Base-by-base conservation (phyloP, 2,888 invertebrate species). In the Macropis europaea region DNA sequence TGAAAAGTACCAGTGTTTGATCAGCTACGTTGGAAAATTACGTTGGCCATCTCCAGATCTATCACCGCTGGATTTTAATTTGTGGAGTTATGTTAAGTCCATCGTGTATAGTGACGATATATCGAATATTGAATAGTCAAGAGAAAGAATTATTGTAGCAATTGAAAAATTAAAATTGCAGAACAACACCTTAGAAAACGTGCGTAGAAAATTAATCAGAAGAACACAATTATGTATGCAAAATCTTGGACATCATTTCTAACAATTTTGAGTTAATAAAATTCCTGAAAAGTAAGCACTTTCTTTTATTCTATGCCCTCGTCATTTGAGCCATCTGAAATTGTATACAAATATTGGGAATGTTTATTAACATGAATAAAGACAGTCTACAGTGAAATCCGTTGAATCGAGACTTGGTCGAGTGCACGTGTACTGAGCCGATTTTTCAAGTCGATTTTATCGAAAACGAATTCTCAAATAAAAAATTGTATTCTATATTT, bases 21-120 rank as follows among this genome's bases (percentile, higher is more conserved):
- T 52, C 24, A 19, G 11, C 19, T 24, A 22, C 22, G 13, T 3
- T 34, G 34, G 32, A 17, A 19, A n/a, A 19, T 6, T 50, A 34
- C 9, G n/a, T 19, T 50, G 17, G 34, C 19, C 50, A 32, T 50
- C 50, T 13, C 34, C 13, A 9, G 50, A 50, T n/a, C n/a, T 50
- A 6, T n/a, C 50, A 22, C 22, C 43, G 28, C n/a, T 28, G 28
- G 5, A 30, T 38, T 38, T 28, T 40, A 15, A 30, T 38, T 24
- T 53, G 24, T 30, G 34, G 57, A 22, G 11, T 45, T n/a, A 57
- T 24, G 34, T 47, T n/a, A 57, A 36, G 22, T 57, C 45, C 11
- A 47, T 36, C 6, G 34, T 45, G 26, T 32, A 45, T 34, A 5
- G 11, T 15, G 28, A 36, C 15, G 36, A 26, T 1, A 45, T 57